phyloP scores from a whole-genome alignment of 2,797 vertebrate species.

The Mallotus villosus region DNA sequence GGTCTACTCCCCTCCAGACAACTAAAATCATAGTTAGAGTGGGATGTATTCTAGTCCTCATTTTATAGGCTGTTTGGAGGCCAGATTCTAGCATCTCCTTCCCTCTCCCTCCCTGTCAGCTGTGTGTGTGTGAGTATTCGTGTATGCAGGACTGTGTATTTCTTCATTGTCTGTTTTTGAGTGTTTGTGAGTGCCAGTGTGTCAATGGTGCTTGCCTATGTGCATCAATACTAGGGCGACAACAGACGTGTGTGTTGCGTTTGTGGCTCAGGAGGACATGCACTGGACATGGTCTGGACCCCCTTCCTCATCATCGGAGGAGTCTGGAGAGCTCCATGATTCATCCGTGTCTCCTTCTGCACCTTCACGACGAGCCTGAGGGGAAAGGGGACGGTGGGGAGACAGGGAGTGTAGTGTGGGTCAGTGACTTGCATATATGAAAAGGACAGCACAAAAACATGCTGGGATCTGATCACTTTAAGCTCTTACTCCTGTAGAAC shows the following conservation, averaged over 20 bases:
- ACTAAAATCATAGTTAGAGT: neutral
- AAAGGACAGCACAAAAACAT: too few species aligned
- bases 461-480: too few species aligned
- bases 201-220: constrained; percentile 69
- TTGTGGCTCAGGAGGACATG: constrained; percentile 82
- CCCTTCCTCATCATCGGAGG: constrained; percentile 90
- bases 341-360: constrained; percentile 88
- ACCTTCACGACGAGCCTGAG: constrained; percentile 31
- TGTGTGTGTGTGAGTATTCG: constrained; percentile 25
- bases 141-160: constrained; percentile 17
- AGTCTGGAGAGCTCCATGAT: constrained; percentile 90
- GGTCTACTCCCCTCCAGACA: neutral
- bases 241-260: constrained; percentile 36
- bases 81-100: constrained; percentile 13
- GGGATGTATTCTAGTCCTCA: neutral
- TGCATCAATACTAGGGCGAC: constrained; percentile 71
- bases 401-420: neutral
- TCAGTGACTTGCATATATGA: too few species aligned
- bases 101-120: constrained; percentile 31
- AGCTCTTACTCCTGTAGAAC: too few species aligned
- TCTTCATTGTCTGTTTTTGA: constrained; percentile 54
- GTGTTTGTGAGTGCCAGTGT: constrained; percentile 69
- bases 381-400: neutral
- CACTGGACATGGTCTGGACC: constrained; percentile 93
- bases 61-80: constrained; percentile 7